Percentiles rank a stretch among this genome's conserved stretches.
Evolutionary conservation across 2,888 invertebrate genomes (phyloP).

Genomic region (Drosophila neotestacea): DNA sequence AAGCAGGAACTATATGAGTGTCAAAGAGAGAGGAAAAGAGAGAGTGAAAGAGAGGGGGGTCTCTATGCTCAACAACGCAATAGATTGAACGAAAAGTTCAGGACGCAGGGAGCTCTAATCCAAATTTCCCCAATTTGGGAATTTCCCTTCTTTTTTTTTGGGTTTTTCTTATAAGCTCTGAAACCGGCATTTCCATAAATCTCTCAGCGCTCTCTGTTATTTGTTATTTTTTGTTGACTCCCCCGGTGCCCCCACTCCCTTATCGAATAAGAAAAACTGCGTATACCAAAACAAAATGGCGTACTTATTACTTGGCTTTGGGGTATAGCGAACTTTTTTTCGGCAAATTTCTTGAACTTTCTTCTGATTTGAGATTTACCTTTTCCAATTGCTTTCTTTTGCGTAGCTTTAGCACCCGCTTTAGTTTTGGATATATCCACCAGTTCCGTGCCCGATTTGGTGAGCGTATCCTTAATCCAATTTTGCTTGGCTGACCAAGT

Average conservation of each 20-base stretch:
- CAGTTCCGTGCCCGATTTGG: conserved; percentile 85
- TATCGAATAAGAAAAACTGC: conserved; percentile 30
- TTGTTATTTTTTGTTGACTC: conserved; percentile 39
- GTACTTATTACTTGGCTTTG: conserved; percentile 25
- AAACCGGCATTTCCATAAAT: conserved; percentile 57
- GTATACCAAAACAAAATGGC: conserved; percentile 81
- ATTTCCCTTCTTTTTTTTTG: conserved; percentile 6
- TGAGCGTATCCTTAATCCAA: conserved; percentile 86
- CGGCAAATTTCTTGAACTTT: conserved; percentile 27
- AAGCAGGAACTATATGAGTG: conserved; percentile 1
- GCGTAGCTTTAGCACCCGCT: conserved; percentile 44
- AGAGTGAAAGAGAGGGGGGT: not conserved
- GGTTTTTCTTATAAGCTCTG: conserved; percentile 37
- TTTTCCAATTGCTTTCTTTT: conserved; percentile 67
- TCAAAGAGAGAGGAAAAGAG: conserved; percentile 3
- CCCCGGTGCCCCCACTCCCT: not conserved
- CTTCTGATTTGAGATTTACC: conserved; percentile 60
- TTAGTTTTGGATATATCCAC: conserved; percentile 82
- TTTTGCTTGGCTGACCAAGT: conserved; percentile 85
- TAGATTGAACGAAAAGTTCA: conserved; percentile 19
- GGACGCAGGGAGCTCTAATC: conserved; percentile 8
- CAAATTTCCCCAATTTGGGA: conserved; percentile 56
- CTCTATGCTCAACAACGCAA: conserved; percentile 42
- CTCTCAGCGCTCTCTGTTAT: conserved; percentile 17
- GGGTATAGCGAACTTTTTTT: conserved; percentile 28